phyloP scores from a whole-genome alignment of 2,888 invertebrate genomes.

The Drosophila helvetica region DNA sequence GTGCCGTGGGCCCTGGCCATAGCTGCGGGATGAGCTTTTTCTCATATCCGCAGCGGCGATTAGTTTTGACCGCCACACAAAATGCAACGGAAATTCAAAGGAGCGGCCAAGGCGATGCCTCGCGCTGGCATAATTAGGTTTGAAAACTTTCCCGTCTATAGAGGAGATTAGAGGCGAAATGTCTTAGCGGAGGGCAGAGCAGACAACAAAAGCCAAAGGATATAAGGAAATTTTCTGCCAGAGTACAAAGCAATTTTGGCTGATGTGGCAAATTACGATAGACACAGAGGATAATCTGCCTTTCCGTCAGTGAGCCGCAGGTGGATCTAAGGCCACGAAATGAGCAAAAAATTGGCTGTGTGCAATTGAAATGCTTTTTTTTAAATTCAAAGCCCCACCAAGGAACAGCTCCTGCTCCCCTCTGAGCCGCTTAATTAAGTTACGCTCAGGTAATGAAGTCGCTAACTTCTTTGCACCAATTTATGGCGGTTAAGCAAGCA shows the following conservation, averaged over 20 bases:
- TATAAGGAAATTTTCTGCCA: slow-evolving; percentile 30
- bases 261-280: slow-evolving; percentile 21
- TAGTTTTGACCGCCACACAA: slow-evolving; percentile 57
- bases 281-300: not conserved
- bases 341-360: slow-evolving; percentile 43
- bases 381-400: slow-evolving; percentile 55
- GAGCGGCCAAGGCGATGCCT: slow-evolving; percentile 24
- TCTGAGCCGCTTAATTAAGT: slow-evolving; percentile 60
- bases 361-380: slow-evolving; percentile 54
- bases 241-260: slow-evolving; percentile 37
- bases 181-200: not conserved
- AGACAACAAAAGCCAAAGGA: slow-evolving; percentile 35
- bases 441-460: slow-evolving; percentile 67
- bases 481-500: slow-evolving; percentile 46
- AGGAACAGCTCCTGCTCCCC: slow-evolving; percentile 7
- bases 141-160: slow-evolving; percentile 52
- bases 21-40: slow-evolving; percentile 44
- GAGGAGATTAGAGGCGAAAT: slow-evolving; percentile 10
- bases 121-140: slow-evolving; percentile 64
- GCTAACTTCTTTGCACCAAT: slow-evolving; percentile 65
- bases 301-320: slow-evolving; percentile 28
- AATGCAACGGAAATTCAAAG: slow-evolving; percentile 74
- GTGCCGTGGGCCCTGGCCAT: slow-evolving; percentile 12
- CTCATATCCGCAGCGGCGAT: slow-evolving; percentile 80
- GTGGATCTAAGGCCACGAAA: slow-evolving; percentile 36